Conservation (phyloP, 1,140 invertebrate species). For the Drosophila murphyi region DNA sequence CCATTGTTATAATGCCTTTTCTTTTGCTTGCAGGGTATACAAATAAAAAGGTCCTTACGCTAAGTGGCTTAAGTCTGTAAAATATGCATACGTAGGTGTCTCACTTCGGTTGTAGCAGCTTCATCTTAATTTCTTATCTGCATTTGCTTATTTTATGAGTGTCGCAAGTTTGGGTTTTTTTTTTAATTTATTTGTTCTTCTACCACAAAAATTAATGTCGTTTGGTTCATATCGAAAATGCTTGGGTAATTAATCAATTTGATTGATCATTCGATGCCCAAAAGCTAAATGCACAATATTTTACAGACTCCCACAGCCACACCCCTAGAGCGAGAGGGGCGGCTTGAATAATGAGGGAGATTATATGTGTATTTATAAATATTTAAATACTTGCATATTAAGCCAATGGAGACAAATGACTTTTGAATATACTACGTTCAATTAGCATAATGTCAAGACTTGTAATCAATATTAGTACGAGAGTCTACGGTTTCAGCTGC, state of each 20-base stretch:
- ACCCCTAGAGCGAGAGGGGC: background rate
- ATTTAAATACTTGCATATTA: slow-evolving; percentile 71
- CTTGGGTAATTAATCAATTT: slow-evolving; percentile 79
- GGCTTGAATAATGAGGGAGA: slow-evolving; percentile 46
- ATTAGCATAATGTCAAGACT: slow-evolving; percentile 34
- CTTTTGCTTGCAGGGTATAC: background rate
- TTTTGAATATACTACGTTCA: slow-evolving; percentile 45
- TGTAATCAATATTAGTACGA: background rate
- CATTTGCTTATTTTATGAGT: slow-evolving; percentile 31
- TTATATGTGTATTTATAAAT: slow-evolving; percentile 61
- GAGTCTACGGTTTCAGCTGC: slow-evolving; percentile 3
- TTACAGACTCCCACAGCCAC: background rate
- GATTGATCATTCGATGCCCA: slow-evolving; percentile 71
- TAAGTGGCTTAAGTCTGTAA: slow-evolving; percentile 35
- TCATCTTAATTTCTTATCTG: slow-evolving; percentile 29
- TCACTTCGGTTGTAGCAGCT: slow-evolving; percentile 15
- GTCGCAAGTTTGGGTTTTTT: slow-evolving; percentile 10
- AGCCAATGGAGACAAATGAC: slow-evolving; percentile 70
- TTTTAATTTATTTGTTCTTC: slow-evolving; percentile 1
- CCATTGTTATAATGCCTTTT: too few species aligned
- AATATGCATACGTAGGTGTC: slow-evolving; percentile 8
- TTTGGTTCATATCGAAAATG: slow-evolving; percentile 68
- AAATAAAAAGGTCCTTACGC: slow-evolving; percentile 35
- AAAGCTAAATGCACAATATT: slow-evolving; percentile 51
- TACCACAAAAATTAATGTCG: slow-evolving; percentile 66